Evolutionary conservation across 2,113 vertebrate species (phyloP).

Genomic region (Panurus biarmicus): DNA sequence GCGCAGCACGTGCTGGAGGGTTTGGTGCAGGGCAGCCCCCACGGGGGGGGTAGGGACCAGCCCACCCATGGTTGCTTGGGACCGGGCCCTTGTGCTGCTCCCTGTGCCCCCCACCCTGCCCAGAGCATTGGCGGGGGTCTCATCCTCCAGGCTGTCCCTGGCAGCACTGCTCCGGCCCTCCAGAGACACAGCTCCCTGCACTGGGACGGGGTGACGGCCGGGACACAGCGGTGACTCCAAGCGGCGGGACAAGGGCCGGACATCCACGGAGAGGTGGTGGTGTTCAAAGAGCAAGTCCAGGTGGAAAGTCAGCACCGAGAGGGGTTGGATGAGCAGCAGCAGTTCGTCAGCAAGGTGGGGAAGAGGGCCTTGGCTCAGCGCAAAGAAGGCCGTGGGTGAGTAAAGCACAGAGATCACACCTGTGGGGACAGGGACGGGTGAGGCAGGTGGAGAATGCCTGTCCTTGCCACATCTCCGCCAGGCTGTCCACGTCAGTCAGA

Average conservation of each 20-base stretch:
- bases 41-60: constrained; percentile 61
- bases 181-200: accelerated
- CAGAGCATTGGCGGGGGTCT: constrained; percentile 30
- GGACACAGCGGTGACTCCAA: neutral
- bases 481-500: neutral
- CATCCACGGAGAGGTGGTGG: constrained; percentile 61
- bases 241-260: neutral
- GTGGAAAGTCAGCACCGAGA: constrained; percentile 76
- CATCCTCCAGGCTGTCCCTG: neutral
- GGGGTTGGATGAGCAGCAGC: constrained; percentile 73
- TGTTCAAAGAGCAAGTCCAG: constrained; percentile 78
- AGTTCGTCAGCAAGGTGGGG: constrained; percentile 65
- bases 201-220: accelerated
- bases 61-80: neutral
- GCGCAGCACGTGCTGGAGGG: constrained; percentile 78
- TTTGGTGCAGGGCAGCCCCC: constrained; percentile 82
- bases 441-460: neutral
- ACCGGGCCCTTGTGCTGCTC: neutral
- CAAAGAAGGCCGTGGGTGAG: constrained; percentile 69
- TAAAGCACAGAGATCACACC: constrained; percentile 68
- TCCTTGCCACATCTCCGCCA: neutral
- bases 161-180: neutral
- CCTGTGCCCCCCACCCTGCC: constrained; percentile 10
- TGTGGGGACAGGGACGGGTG: neutral
- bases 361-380: constrained; percentile 63